Evolutionary conservation across 2,797 vertebrate genomes (phyloP).

Genomic region (Anguilla marmorata): DNA sequence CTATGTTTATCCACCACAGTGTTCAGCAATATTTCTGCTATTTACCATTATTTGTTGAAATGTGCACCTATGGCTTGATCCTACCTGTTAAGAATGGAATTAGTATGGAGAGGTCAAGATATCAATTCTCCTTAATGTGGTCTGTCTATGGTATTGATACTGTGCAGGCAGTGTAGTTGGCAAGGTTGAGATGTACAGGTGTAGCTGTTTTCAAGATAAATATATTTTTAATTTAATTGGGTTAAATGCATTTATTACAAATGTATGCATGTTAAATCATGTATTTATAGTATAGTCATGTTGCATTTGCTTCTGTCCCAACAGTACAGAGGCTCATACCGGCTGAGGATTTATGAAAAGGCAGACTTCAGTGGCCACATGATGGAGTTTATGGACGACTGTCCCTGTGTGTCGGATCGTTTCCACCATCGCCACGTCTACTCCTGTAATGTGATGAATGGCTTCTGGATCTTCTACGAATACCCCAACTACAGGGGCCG

Average conservation of each 20-base stretch:
- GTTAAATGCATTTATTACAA: background rate
- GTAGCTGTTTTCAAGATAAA: background rate
- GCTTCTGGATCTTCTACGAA: slow-evolving; percentile 81
- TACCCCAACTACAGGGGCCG: slow-evolving; percentile 78
- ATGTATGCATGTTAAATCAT: background rate
- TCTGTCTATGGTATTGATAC: background rate
- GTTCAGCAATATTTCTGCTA: no score
- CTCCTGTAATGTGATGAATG: slow-evolving; percentile 78
- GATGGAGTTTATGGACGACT: slow-evolving; percentile 82
- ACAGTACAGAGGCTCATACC: slow-evolving; percentile 76
- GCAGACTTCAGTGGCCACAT: slow-evolving; percentile 76
- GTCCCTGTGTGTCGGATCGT: slow-evolving; percentile 78
- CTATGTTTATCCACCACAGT: no score
- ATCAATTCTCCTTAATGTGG: background rate
- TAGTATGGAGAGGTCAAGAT: background rate
- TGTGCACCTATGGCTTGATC: background rate
- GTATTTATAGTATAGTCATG: background rate
- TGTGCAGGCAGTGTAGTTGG: background rate
- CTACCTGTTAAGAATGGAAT: background rate
- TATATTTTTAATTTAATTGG: background rate
- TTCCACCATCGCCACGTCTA: slow-evolving; percentile 79
- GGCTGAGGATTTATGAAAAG: slow-evolving; percentile 78
- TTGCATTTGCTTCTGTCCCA: background rate
- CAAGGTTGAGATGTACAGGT: background rate
- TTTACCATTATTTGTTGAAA: background rate